These are phyloP conservation scores for Corythucha ciliata DNA, from an alignment of 2,888 invertebrate species.

Conservation along the genomic window DNA sequence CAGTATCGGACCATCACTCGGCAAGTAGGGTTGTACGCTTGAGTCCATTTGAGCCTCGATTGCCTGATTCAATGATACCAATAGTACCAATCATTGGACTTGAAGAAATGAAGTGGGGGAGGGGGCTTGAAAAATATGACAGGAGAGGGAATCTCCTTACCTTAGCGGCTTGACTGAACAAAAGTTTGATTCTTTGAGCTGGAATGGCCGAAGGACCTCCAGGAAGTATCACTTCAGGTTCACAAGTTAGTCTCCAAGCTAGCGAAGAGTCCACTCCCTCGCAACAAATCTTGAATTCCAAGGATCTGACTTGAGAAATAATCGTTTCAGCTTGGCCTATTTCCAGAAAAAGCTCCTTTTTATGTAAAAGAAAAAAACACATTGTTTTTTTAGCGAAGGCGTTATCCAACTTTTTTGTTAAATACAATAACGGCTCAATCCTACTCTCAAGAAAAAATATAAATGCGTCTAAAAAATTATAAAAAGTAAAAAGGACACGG, in stretches of 20 bases:
- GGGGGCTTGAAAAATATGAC: background rate
- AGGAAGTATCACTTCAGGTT: slow-evolving; percentile 51
- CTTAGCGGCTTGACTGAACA: slow-evolving; percentile 53
- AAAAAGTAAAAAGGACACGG: too few relatives aligned
- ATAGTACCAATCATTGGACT: background rate
- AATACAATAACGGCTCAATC: too few relatives aligned
- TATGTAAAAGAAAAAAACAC: too few relatives aligned
- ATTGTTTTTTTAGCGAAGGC: too few relatives aligned
- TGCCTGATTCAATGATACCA: slow-evolving; percentile 1
- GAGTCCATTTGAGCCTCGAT: slow-evolving; percentile 11
- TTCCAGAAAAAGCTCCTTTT: slow-evolving; percentile 45
- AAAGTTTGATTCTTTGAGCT: slow-evolving; percentile 47
- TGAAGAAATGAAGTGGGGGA: too few relatives aligned
- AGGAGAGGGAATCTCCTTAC: slow-evolving; percentile 37
- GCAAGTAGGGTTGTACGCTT: background rate
- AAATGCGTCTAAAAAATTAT: too few relatives aligned
- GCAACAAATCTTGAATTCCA: slow-evolving; percentile 46
- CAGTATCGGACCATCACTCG: slow-evolving; percentile 24
- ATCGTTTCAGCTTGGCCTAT: slow-evolving; percentile 46
- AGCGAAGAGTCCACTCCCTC: slow-evolving; percentile 39
- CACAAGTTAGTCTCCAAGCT: slow-evolving; percentile 45
- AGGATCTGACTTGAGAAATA: slow-evolving; percentile 48
- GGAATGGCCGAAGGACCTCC: slow-evolving; percentile 49
- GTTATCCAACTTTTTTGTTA: too few relatives aligned
- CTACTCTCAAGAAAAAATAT: too few relatives aligned